phyloP scores from a whole-genome alignment of 2,888 invertebrate species.

The Frankliniella intonsa region DNA sequence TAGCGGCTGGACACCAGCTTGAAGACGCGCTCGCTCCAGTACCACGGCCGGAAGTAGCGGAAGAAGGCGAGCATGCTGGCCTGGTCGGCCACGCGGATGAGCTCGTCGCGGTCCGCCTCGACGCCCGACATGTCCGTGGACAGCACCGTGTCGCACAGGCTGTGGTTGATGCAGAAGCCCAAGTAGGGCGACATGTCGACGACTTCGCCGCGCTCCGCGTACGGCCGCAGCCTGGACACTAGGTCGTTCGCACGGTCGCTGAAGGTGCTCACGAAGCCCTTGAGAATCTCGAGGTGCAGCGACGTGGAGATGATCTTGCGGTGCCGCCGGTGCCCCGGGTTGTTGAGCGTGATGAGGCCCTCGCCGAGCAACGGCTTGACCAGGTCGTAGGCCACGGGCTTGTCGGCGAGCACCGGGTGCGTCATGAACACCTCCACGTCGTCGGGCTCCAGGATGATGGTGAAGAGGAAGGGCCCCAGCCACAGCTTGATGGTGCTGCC shows the following conservation, averaged over 20 bases:
- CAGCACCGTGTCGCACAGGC: not conserved
- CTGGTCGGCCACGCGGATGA: not conserved
- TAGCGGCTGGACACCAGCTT: not conserved
- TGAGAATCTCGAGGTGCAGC: not conserved
- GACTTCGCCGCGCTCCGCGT: not conserved
- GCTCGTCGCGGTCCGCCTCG: not conserved
- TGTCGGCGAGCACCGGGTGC: not conserved
- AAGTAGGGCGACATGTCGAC: not conserved
- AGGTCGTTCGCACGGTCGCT: not conserved
- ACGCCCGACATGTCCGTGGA: not conserved
- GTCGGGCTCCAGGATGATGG: not conserved
- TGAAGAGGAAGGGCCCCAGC: not conserved
- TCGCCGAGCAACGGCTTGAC: not conserved
- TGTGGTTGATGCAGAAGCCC: not conserved
- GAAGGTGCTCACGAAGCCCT: slow-evolving; percentile 10
- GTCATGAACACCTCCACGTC: not conserved
- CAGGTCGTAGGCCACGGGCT: not conserved
- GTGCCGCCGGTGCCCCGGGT: not conserved
- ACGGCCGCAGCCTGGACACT: not conserved
- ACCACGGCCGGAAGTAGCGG: not conserved
- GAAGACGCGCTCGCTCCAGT: not conserved
- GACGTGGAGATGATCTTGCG: slow-evolving; percentile 7
- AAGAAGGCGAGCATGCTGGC: not conserved
- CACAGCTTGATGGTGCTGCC: not conserved
- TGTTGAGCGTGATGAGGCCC: slow-evolving; percentile 4